Percentiles rank a stretch among this genome's conserved stretches.
These are phyloP conservation scores for Castor canadensis DNA, from an alignment of 2,113 vertebrate genomes.

Conservation along the genomic window DNA sequence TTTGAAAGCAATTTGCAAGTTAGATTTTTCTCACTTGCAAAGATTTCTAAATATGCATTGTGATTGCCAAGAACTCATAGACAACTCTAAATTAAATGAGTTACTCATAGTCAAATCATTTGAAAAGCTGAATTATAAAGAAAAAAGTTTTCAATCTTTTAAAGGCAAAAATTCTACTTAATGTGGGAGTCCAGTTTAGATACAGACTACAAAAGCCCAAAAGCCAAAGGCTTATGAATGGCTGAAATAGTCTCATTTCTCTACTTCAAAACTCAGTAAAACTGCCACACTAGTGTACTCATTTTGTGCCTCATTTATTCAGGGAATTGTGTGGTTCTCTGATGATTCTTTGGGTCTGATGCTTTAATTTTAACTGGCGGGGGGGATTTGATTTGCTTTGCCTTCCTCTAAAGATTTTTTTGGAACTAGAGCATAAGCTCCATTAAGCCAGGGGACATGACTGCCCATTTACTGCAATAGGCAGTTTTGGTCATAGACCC, in stretches of 20 bases:
- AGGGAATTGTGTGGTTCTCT: not conserved
- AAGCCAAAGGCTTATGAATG: not conserved
- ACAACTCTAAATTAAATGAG: slow-evolving; percentile 58
- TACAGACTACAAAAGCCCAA: not conserved
- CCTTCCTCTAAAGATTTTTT: not conserved
- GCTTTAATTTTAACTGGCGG: not conserved
- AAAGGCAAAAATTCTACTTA: slow-evolving; percentile 42
- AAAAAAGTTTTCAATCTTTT: not conserved
- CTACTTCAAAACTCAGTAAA: not conserved
- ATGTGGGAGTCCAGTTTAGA: not conserved
- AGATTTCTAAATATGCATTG: slow-evolving; percentile 47
- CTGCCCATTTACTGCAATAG: not conserved
- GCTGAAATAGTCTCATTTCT: not conserved
- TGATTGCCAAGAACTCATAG: slow-evolving; percentile 57
- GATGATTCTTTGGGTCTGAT: not conserved
- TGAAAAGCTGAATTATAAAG: slow-evolving; percentile 22
- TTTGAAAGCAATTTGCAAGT: slow-evolving; percentile 56
- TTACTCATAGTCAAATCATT: slow-evolving; percentile 57
- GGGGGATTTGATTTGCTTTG: not conserved
- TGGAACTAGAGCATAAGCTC: not conserved
- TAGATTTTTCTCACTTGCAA: slow-evolving; percentile 52
- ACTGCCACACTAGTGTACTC: not conserved
- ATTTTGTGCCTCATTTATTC: not conserved
- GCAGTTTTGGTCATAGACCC: too few species aligned
- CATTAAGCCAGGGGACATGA: not conserved